Conservation (phyloP, 2,888 invertebrate genomes). For the Sarcophaga carnaria region DNA sequence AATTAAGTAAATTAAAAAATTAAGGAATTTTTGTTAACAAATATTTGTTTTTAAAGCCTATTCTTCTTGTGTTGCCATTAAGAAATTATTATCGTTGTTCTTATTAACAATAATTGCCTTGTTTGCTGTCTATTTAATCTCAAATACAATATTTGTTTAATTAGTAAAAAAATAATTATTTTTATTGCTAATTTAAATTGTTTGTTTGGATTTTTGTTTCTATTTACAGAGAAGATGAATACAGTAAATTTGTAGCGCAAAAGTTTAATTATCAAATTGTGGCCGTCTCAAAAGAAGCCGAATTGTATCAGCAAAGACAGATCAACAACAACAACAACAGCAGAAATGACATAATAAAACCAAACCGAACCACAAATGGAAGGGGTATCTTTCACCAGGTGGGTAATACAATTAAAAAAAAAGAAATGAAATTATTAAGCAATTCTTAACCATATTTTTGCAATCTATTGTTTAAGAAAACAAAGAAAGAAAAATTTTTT, state of each 20-base stretch:
- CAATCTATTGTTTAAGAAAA: slow-evolving; percentile 5
- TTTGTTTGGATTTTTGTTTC: slow-evolving; percentile 27
- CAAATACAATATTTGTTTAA: slow-evolving; percentile 14
- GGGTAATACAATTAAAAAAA: slow-evolving; percentile 32
- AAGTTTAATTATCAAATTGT: slow-evolving; percentile 76
- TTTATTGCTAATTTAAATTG: slow-evolving; percentile 30
- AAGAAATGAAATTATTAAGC: background rate
- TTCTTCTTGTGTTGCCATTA: background rate
- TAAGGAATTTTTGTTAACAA: too few species aligned
- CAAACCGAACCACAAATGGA: slow-evolving; percentile 71
- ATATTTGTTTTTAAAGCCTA: background rate
- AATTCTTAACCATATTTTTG: background rate
- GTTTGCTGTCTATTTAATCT: background rate
- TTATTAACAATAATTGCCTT: too few species aligned
- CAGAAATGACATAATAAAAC: slow-evolving; percentile 18
- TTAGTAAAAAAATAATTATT: background rate
- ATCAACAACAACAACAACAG: slow-evolving; percentile 29
- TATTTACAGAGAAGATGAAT: slow-evolving; percentile 77
- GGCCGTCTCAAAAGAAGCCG: slow-evolving; percentile 72
- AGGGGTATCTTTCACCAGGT: slow-evolving; percentile 77
- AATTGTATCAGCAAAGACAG: slow-evolving; percentile 58
- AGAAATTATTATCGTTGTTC: background rate
- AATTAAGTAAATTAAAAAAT: too few species aligned
- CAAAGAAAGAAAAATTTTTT: background rate
- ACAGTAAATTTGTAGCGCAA: slow-evolving; percentile 76